Evolutionary conservation across 2,888 invertebrate species (phyloP).

Genomic region (Pollenia labialis): DNA sequence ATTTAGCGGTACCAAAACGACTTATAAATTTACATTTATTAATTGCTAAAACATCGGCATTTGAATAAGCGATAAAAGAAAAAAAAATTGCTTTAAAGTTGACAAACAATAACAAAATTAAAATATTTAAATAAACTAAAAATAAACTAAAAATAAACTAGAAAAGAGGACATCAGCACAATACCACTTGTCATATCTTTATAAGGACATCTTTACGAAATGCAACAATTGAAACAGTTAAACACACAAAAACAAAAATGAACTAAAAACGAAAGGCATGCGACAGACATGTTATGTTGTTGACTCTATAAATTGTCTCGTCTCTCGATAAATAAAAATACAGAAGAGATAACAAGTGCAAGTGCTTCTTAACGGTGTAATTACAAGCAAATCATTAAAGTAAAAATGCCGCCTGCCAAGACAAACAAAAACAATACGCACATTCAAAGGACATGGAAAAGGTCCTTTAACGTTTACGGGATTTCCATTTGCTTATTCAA

Average conservation of each 20-base stretch:
- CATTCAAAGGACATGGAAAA: slow-evolving; percentile 3
- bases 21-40: slow-evolving; percentile 35
- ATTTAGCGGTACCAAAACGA: slow-evolving; percentile 2
- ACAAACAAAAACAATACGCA: neutral
- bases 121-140: slow-evolving; percentile 37
- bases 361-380: slow-evolving; percentile 59
- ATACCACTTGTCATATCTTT: slow-evolving; percentile 39
- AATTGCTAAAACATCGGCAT: slow-evolving; percentile 50
- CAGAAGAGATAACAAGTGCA: slow-evolving; percentile 56
- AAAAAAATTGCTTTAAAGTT: slow-evolving; percentile 17
- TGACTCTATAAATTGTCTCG: slow-evolving; percentile 49
- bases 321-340: slow-evolving; percentile 52
- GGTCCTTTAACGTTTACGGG: neutral
- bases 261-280: slow-evolving; percentile 49
- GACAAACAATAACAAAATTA: slow-evolving; percentile 69
- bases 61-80: neutral
- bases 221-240: slow-evolving; percentile 36
- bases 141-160: slow-evolving; percentile 36
- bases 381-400: slow-evolving; percentile 67
- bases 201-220: neutral
- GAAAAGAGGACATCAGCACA: neutral
- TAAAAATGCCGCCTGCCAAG: slow-evolving; percentile 52
- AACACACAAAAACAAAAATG: slow-evolving; percentile 35
- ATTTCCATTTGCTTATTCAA: slow-evolving; percentile 2
- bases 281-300: slow-evolving; percentile 59